Conservation (phyloP, 2,113 vertebrate genomes). For the Marmota flaviventris region DNA sequence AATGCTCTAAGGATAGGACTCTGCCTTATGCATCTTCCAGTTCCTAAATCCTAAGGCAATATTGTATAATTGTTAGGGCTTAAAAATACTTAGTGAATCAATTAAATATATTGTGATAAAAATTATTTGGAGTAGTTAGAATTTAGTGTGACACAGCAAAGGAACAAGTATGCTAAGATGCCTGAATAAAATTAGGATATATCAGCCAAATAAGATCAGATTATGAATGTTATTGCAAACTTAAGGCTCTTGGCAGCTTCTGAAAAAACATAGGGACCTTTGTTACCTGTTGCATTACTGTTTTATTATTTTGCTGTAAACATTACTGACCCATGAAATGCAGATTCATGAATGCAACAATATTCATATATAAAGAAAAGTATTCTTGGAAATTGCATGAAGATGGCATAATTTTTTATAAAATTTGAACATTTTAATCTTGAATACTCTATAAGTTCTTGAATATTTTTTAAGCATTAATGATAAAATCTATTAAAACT, state of each 20-base stretch:
- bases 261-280: not conserved
- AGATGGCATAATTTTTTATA: not conserved
- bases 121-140: constrained; percentile 8
- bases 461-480: not conserved
- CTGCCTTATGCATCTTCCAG: not conserved
- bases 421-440: not conserved
- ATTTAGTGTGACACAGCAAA: not conserved
- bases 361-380: not conserved
- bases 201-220: not conserved
- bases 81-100: constrained; percentile 18
- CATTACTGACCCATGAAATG: not conserved
- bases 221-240: not conserved
- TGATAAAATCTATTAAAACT: not conserved
- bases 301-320: not conserved
- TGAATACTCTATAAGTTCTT: not conserved
- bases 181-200: not conserved
- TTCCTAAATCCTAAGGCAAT: not conserved
- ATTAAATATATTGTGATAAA: not conserved
- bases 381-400: not conserved
- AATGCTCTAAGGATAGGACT: not conserved
- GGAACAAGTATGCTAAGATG: not conserved
- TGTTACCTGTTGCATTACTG: not conserved
- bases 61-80: not conserved
- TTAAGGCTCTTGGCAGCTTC: not conserved
- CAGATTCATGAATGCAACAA: not conserved